These are phyloP conservation scores for Prietella phreatophila DNA, from an alignment of 2,113 vertebrate species.

Conservation along the genomic window DNA sequence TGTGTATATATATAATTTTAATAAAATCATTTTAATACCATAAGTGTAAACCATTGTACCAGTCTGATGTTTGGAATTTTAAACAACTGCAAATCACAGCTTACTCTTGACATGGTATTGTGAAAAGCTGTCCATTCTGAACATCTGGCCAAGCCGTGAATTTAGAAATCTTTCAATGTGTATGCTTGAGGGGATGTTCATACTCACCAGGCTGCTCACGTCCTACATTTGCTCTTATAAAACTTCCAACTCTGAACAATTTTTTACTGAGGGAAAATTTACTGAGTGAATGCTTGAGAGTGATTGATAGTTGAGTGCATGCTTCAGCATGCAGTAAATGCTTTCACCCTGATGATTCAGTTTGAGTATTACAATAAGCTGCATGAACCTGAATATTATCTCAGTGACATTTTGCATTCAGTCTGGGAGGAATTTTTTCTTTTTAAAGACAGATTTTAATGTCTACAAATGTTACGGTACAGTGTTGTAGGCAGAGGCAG, in stretches of 20 bases:
- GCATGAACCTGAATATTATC: neutral
- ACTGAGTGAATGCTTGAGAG: constrained; percentile 11
- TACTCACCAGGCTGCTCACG: constrained; percentile 5
- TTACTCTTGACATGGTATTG: neutral
- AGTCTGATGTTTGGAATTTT: neutral
- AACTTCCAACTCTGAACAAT: neutral
- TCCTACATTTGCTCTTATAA: constrained; percentile 19
- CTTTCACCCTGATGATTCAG: constrained; percentile 10
- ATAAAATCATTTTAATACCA: neutral
- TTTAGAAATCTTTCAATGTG: constrained; percentile 6
- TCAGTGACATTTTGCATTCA: neutral
- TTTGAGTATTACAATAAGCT: neutral
- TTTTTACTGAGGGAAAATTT: neutral
- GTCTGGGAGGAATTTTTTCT: neutral
- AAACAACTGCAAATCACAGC: constrained; percentile 12
- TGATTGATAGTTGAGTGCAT: constrained; percentile 9
- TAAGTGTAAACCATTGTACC: neutral
- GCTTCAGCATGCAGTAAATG: constrained; percentile 6
- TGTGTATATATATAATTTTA: too few species aligned
- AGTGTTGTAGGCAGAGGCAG: too few species aligned
- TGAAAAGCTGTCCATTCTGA: constrained; percentile 8
- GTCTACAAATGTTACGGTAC: neutral
- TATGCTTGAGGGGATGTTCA: neutral
- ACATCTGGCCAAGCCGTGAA: neutral
- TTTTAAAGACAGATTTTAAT: neutral